Percentiles rank a stretch among this genome's conserved stretches.
phyloP scores from a whole-genome alignment of 2,888 invertebrate species.

The Cosmopolites sordidus region DNA sequence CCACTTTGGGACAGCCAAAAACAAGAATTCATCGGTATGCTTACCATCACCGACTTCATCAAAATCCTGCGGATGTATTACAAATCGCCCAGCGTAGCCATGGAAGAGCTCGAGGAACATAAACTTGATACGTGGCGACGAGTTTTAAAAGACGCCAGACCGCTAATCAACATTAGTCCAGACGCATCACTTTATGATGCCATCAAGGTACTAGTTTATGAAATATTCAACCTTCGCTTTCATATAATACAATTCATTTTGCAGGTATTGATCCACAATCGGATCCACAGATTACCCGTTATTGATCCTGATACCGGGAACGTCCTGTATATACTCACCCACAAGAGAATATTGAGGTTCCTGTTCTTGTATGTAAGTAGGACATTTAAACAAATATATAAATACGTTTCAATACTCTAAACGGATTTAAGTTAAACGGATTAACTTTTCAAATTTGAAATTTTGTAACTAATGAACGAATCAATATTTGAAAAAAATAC shows the following conservation, averaged over 20 bases:
- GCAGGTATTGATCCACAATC: constrained; percentile 74
- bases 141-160: constrained; percentile 80
- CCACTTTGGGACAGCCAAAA: constrained; percentile 94
- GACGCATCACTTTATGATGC: constrained; percentile 93
- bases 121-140: constrained; percentile 95
- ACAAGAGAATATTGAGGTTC: constrained; percentile 96
- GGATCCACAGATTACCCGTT: constrained; percentile 96
- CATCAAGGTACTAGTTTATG: constrained; percentile 66
- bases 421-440: no score
- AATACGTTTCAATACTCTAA: no score
- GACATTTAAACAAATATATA: no score
- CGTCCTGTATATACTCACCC: constrained; percentile 96
- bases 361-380: constrained; percentile 94
- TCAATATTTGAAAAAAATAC: no score
- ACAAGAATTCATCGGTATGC: constrained; percentile 95
- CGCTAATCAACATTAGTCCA: constrained; percentile 86
- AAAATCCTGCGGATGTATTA: constrained; percentile 97
- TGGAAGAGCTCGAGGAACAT: constrained; percentile 97
- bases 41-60: constrained; percentile 99
- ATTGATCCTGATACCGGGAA: constrained; percentile 94
- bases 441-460: no score
- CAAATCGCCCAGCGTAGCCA: constrained; percentile 84
- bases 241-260: constrained; percentile 5
- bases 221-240: no score
- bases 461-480: no score